Evolutionary conservation across 2,797 vertebrate genomes (phyloP).

Genomic region (Enteromius fasciolatus): DNA sequence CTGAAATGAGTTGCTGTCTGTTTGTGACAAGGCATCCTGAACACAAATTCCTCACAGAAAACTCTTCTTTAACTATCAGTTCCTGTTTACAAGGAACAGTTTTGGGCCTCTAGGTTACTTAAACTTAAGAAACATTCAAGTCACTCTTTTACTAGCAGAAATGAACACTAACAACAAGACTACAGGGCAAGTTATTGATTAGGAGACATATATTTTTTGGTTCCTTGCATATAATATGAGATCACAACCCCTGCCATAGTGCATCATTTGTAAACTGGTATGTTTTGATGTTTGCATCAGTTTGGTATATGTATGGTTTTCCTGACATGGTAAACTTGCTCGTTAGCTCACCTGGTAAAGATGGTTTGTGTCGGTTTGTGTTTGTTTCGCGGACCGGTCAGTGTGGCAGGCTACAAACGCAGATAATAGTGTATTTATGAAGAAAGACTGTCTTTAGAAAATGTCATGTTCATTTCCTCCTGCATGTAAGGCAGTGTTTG

Average conservation of each 20-base stretch:
- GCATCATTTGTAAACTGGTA: background rate
- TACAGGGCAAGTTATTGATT: background rate
- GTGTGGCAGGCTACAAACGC: too few species aligned
- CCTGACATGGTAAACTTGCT: background rate
- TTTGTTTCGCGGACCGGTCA: too few species aligned
- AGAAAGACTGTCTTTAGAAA: too few species aligned
- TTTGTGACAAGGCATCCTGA: constrained; percentile 68
- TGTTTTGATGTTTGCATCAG: background rate
- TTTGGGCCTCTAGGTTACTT: too few species aligned
- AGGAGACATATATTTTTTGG: background rate
- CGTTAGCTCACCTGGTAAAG: too few species aligned
- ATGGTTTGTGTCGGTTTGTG: too few species aligned
- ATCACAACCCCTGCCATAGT: background rate
- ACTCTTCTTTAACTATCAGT: constrained; percentile 54
- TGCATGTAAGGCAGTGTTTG: too few species aligned
- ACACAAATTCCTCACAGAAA: constrained; percentile 56
- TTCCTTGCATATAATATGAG: background rate
- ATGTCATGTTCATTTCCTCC: too few species aligned
- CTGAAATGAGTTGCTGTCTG: constrained; percentile 40
- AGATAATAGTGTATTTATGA: too few species aligned
- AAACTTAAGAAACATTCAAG: background rate
- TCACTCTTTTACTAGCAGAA: background rate
- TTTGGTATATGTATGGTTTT: background rate
- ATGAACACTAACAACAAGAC: background rate
- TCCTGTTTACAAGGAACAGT: constrained; percentile 73